phyloP scores from a whole-genome alignment of 1,140 invertebrate species.

The Chelonus insularis region DNA sequence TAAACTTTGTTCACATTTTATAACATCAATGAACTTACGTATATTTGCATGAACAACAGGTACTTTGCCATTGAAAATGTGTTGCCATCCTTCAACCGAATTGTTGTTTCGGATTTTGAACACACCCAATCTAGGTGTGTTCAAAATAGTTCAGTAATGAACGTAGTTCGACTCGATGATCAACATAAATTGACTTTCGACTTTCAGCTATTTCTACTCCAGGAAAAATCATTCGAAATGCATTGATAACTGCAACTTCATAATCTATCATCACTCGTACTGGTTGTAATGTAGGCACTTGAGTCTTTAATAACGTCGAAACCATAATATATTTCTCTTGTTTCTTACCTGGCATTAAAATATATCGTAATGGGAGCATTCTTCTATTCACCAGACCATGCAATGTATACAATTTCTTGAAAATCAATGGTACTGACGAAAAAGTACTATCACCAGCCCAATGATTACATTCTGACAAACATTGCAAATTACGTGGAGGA shows the following conservation, averaged over 20 bases:
- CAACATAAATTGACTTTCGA: not conserved
- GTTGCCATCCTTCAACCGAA: not conserved
- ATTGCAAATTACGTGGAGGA: not conserved
- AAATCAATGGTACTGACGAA: not conserved
- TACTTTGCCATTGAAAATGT: not conserved
- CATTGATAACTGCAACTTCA: not conserved
- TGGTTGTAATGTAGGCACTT: not conserved
- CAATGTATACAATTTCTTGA: not conserved
- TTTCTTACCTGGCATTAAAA: not conserved
- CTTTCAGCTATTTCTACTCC: not conserved
- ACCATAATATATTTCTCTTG: not conserved
- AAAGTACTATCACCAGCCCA: constrained; percentile 1
- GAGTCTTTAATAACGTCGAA: not conserved
- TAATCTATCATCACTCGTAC: not conserved
- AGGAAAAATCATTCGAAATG: not conserved
- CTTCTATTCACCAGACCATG: not conserved
- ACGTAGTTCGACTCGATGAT: not conserved
- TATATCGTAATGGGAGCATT: not conserved
- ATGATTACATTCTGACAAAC: not conserved
- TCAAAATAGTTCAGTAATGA: not conserved
- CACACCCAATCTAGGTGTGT: not conserved
- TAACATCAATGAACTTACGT: too few species aligned
- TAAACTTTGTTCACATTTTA: too few species aligned
- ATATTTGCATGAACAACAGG: too few species aligned
- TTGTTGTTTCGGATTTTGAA: not conserved